Percentiles rank a stretch among this genome's conserved stretches.
Conservation (phyloP, 2,113 vertebrate species). For the Damaliscus lunatus region DNA sequence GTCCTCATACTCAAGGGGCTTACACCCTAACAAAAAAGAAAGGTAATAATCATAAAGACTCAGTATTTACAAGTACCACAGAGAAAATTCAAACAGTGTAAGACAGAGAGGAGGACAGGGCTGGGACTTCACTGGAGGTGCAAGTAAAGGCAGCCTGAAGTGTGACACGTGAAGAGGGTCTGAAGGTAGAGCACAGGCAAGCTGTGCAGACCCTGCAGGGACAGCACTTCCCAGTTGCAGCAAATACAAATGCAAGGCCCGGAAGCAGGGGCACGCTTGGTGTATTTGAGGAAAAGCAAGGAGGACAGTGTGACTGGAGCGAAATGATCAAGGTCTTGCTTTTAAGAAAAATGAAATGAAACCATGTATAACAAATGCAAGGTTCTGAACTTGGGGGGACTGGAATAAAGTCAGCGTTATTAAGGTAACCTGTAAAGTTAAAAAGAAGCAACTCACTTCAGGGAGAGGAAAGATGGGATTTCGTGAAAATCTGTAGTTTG, state of each 20-base stretch:
- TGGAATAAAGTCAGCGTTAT: neutral
- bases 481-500: neutral
- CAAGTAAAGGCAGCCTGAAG: neutral
- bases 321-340: neutral
- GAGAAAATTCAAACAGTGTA: neutral
- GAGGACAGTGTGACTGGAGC: neutral
- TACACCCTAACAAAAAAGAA: neutral
- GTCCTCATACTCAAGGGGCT: neutral
- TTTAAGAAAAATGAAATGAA: neutral
- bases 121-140: neutral
- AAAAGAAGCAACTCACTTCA: neutral
- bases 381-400: neutral
- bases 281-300: neutral
- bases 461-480: neutral
- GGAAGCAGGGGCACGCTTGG: neutral
- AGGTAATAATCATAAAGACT: neutral
- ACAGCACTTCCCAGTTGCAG: neutral
- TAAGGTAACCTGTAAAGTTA: neutral
- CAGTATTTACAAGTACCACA: neutral
- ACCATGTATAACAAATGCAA: neutral
- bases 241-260: neutral
- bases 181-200: neutral
- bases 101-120: neutral
- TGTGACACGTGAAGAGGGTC: neutral
- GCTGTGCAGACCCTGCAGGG: neutral